A percentile compares a stretch with the other conserved stretches of the same genome.
phyloP scores from a whole-genome alignment of 2,888 invertebrate genomes.

The Stenurella melanura region DNA sequence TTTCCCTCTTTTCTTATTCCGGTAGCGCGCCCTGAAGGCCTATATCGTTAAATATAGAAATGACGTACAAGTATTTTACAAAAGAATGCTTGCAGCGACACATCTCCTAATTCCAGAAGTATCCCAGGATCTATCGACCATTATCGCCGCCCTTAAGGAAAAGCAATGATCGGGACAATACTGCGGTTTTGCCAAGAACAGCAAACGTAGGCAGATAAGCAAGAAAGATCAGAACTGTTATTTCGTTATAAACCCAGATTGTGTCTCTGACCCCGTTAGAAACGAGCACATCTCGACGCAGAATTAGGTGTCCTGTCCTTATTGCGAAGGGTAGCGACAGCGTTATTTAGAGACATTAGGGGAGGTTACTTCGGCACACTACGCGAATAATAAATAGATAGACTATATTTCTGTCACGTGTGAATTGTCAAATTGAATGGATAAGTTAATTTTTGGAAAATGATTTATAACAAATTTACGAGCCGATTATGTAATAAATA shows the following conservation, averaged over 20 bases:
- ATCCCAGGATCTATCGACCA: background rate
- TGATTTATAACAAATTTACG: background rate
- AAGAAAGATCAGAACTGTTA: slow-evolving; percentile 7
- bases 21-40: too few species aligned
- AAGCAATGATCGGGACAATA: background rate
- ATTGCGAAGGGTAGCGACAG: slow-evolving; percentile 11
- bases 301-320: slow-evolving; percentile 16
- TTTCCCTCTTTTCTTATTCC: too few species aligned
- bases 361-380: slow-evolving; percentile 6
- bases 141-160: slow-evolving; percentile 2
- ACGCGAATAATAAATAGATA: background rate
- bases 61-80: too few species aligned
- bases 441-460: background rate
- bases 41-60: too few species aligned
- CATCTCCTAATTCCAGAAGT: background rate
- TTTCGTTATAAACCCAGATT: background rate
- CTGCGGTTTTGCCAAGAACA: slow-evolving; percentile 3
- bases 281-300: slow-evolving; percentile 4
- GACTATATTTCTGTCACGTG: background rate
- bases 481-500: too few species aligned
- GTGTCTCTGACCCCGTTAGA: background rate
- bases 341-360: slow-evolving; percentile 13
- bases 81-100: too few species aligned
- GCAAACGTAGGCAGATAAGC: slow-evolving; percentile 6
- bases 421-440: too few species aligned